A percentile compares a stretch with the other conserved stretches of the same genome.
Conservation (phyloP, 2,797 vertebrate genomes). For the Muscicapa comitata region DNA sequence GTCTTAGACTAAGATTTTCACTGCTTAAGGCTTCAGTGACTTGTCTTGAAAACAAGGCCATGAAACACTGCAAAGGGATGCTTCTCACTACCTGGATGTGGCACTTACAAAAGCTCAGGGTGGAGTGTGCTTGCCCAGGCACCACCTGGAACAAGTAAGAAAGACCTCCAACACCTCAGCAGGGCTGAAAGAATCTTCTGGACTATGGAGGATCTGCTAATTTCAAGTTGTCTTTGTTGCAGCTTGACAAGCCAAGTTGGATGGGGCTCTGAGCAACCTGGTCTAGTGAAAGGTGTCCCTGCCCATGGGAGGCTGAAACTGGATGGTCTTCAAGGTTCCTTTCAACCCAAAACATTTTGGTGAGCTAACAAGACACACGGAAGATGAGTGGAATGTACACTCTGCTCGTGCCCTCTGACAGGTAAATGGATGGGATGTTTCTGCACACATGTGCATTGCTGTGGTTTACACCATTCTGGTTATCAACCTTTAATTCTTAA, state of each 20-base stretch:
- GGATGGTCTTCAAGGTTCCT: not conserved
- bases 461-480: not conserved
- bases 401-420: rapidly evolving
- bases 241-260: not conserved
- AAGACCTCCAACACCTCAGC: not conserved
- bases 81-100: not conserved
- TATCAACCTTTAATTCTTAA: not conserved
- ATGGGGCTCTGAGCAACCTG: not conserved
- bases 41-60: not conserved
- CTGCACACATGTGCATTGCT: not conserved
- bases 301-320: not conserved
- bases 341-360: not conserved
- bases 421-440: not conserved
- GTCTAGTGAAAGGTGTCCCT: not conserved
- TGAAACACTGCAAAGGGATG: not conserved
- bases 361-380: not conserved
- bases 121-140: not conserved
- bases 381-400: not conserved
- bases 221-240: not conserved
- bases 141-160: not conserved
- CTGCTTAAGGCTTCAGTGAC: not conserved
- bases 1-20: not conserved
- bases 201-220: rapidly evolving
- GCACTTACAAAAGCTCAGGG: not conserved
- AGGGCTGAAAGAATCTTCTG: not conserved